phyloP scores from a whole-genome alignment of 2,888 invertebrate genomes.

The Scrobipalpa atriplicella region DNA sequence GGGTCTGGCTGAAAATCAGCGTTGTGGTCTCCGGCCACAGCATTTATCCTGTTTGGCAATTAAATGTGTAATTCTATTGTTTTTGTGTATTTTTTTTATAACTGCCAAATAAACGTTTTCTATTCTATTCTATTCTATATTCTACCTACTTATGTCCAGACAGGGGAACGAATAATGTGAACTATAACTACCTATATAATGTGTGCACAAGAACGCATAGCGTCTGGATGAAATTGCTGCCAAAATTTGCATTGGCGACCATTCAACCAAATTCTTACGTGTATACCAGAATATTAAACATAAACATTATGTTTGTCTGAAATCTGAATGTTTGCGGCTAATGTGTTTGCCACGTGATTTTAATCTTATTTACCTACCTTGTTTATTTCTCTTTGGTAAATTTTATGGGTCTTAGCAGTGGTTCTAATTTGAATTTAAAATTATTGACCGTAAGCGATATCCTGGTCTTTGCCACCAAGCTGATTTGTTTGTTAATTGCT shows the following conservation, averaged over 20 bases:
- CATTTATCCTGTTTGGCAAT: too few species aligned
- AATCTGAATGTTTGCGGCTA: conserved; percentile 43
- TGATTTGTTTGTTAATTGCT: neutral
- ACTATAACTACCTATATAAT: neutral
- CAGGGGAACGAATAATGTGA: neutral
- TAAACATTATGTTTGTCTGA: conserved; percentile 45
- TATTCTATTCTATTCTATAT: too few species aligned
- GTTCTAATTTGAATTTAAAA: neutral
- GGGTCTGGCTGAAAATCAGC: too few species aligned
- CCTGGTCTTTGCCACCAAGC: neutral
- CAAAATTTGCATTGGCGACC: conserved; percentile 73
- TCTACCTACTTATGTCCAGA: neutral
- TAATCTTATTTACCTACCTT: neutral
- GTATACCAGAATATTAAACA: conserved; percentile 61
- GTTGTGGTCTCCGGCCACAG: too few species aligned
- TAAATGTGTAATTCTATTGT: too few species aligned
- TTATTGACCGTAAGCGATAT: neutral
- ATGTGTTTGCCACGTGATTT: conserved; percentile 41
- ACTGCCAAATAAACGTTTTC: too few species aligned
- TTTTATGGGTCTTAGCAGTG: neutral
- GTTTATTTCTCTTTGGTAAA: neutral
- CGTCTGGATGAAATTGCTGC: conserved; percentile 60
- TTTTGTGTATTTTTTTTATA: too few species aligned
- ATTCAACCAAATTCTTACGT: conserved; percentile 66
- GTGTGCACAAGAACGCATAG: conserved; percentile 8